These are phyloP conservation scores for Agrotis ipsilon DNA, from an alignment of 2,888 invertebrate species.

Conservation along the genomic window DNA sequence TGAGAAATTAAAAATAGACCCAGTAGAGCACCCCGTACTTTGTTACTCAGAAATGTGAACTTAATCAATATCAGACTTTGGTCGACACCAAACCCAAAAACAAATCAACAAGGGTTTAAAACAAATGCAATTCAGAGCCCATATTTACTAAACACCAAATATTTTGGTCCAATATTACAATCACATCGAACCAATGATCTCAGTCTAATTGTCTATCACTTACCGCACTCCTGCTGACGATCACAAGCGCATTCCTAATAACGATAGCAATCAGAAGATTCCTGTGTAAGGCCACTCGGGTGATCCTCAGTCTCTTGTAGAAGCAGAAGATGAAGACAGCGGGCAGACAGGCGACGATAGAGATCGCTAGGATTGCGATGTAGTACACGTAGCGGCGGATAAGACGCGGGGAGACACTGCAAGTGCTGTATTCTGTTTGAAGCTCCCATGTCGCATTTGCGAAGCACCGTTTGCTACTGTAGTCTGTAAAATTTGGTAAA, in stretches of 20 bases:
- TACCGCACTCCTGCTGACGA: conserved; percentile 90
- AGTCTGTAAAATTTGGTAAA: conserved; percentile 82
- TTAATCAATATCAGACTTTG: not conserved
- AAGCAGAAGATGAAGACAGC: conserved; percentile 91
- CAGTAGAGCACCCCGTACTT: not conserved
- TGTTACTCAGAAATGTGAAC: not conserved
- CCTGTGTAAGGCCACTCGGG: conserved; percentile 91
- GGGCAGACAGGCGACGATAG: conserved; percentile 89
- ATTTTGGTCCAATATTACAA: conserved; percentile 23
- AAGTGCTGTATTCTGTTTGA: conserved; percentile 91
- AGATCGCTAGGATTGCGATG: conserved; percentile 88
- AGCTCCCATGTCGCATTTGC: conserved; percentile 91
- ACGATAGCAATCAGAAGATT: conserved; percentile 92
- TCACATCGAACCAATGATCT: conserved; percentile 22
- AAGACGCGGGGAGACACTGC: conserved; percentile 90
- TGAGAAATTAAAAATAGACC: not conserved
- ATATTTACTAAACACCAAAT: conserved; percentile 23
- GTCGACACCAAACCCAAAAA: not conserved
- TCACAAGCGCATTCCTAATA: conserved; percentile 90
- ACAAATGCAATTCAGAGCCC: conserved; percentile 20
- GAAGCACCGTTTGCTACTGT: conserved; percentile 90
- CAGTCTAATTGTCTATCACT: conserved; percentile 64
- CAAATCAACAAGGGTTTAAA: not conserved
- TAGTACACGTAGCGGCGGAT: conserved; percentile 89
- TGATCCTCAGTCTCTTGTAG: conserved; percentile 89